A percentile compares a stretch with the other conserved stretches of the same genome.
Conservation (phyloP, 30 jellyfish, hydroid and myxozoan species). For the Turritopsis rubra region DNA sequence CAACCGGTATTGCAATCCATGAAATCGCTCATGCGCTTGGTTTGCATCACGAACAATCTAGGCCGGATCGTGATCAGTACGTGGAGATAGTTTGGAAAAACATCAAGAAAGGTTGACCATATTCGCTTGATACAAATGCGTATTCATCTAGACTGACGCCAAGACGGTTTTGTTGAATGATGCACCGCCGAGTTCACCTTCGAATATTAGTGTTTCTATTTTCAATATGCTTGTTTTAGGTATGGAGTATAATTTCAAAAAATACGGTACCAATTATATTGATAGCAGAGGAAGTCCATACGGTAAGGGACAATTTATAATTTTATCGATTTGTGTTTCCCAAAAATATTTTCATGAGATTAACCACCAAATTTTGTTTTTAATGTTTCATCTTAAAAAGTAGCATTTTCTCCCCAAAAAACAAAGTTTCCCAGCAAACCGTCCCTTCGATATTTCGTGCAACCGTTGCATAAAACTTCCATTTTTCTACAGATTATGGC, state of each 20-base stretch:
- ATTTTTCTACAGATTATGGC: conserved; percentile 36
- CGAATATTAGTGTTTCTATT: background rate
- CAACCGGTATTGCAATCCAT: conserved; percentile 82
- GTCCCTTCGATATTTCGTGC: too few species aligned
- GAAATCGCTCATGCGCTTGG: conserved; percentile 92
- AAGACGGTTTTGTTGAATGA: too few species aligned
- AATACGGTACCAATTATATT: conserved; percentile 48
- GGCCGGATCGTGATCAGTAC: conserved; percentile 81
- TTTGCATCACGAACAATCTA: conserved; percentile 76
- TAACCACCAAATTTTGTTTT: too few species aligned
- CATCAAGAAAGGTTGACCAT: conserved; percentile 56
- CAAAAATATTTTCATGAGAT: too few species aligned
- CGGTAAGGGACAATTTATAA: conserved; percentile 24
- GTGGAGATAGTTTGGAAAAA: conserved; percentile 74
- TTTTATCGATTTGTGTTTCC: too few species aligned
- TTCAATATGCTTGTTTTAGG: conserved; percentile 20
- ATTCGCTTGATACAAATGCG: too few species aligned
- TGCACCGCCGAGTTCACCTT: background rate
- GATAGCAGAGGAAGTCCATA: conserved; percentile 94
- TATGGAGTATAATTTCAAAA: conserved; percentile 44
- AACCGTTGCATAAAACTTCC: background rate
- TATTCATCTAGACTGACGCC: background rate
- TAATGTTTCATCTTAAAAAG: too few species aligned
- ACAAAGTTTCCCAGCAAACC: too few species aligned
- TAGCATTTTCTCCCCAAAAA: too few species aligned